Base-by-base conservation (phyloP, 2,113 vertebrate genomes). In the Micronisus gabar region DNA sequence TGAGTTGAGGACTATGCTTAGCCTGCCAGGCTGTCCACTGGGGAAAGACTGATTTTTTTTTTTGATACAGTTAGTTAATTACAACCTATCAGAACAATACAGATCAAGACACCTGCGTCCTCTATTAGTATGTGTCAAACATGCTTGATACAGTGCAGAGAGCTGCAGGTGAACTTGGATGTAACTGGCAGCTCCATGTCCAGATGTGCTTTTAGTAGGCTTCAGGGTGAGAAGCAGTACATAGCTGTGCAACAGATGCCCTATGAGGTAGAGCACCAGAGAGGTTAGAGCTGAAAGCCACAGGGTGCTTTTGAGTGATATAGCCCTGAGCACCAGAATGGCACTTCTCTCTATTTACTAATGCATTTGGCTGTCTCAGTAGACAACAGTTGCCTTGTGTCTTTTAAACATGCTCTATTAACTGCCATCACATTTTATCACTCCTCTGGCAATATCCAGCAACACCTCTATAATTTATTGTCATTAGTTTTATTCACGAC, bases 391-490 rank as follows among this genome's bases (percentile, higher is more conserved):
- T 94, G 88, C 66, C 55, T 90, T 23, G 59, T 79, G 72, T 90
- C 86, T 96, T 86, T 90, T 82, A 82, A 96, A 36, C 78, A 85
- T 16, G 85, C 94, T 93, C 85, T 93, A 86, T 95, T 97, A 97
- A 91, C 76, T 96, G 89, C 82, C 89, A 92, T 86, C 95, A 87
- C 86, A 67, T 91, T 85, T 91, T 73, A 76, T 96, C 93, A n/a
- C 67, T 95, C 61, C 83, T 95, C 93, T 92, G 87, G 95, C 88
- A 90, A 86, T 52, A 93, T n/a, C 88, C 84, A 95, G 83, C 81
- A 92, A 93, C 95, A 97, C 92, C 93, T 96, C 90, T 92, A 10
- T 94, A 97, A 97, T 97, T 97, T 96, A 94, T 79, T 91, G 84
- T 88, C 95, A 97, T 97, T 97, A 95, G 86, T 94, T 97, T 97